Percentiles rank a stretch among this genome's conserved stretches.
Evolutionary conservation across 2,888 invertebrate genomes (phyloP).

Genomic region (Asteroscopus sphinx): DNA sequence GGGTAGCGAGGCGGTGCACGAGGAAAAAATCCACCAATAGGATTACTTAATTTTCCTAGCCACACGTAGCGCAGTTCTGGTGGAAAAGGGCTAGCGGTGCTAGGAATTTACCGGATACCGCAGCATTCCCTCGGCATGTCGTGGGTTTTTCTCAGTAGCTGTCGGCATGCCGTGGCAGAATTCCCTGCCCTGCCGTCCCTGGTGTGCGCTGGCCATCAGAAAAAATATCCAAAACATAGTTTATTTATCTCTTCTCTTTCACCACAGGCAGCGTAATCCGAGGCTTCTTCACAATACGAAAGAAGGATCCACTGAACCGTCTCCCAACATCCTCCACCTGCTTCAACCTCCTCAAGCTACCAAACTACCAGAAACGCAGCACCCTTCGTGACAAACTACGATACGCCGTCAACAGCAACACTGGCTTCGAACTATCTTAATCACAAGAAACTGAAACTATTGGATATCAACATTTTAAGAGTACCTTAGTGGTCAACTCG

Average conservation of each 20-base stretch:
- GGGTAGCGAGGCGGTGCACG: too few relatives aligned
- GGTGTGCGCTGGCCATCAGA: too few relatives aligned
- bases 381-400: conserved; percentile 98
- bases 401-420: conserved; percentile 99
- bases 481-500: background rate
- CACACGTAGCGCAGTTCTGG: too few relatives aligned
- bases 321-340: conserved; percentile 99
- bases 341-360: conserved; percentile 99
- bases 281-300: conserved; percentile 99
- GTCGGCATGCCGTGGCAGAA: too few relatives aligned
- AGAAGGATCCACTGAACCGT: conserved; percentile 97
- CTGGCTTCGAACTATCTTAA: conserved; percentile 99
- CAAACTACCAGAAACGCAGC: conserved; percentile 99
- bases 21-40: too few relatives aligned
- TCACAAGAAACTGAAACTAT: background rate
- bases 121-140: too few relatives aligned
- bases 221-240: too few relatives aligned
- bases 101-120: too few relatives aligned
- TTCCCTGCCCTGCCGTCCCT: too few relatives aligned
- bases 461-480: background rate
- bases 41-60: too few relatives aligned
- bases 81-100: too few relatives aligned
- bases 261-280: conserved; percentile 96
- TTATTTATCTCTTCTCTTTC: background rate
- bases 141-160: too few relatives aligned